These are phyloP conservation scores for Theodoxus fluviatilis DNA, from an alignment of 2,888 invertebrate species.

Conservation along the genomic window DNA sequence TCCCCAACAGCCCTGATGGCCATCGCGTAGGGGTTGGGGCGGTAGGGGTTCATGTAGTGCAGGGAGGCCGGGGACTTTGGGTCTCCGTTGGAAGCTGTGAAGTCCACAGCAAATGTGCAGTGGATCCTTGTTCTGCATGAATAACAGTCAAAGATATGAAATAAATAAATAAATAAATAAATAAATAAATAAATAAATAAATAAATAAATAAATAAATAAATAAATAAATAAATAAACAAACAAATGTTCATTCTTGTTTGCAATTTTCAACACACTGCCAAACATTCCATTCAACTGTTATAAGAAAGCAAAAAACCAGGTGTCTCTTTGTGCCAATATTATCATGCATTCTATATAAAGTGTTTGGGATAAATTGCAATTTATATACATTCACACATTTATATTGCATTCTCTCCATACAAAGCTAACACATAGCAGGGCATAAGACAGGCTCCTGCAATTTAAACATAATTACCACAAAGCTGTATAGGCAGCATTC, in stretches of 20 bases:
- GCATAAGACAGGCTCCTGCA: no score
- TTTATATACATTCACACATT: no score
- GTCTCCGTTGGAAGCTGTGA: conserved; percentile 68
- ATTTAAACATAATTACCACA: no score
- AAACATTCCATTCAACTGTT: neutral
- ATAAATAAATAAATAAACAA: no score
- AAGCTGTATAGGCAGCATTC: no score
- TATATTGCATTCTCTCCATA: no score
- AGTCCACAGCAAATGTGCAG: conserved; percentile 68
- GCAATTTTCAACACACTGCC: no score
- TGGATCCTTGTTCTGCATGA: conserved; percentile 65
- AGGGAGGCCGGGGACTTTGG: conserved; percentile 65
- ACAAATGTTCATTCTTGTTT: no score
- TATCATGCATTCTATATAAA: no score
- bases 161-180: neutral
- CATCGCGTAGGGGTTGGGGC: conserved; percentile 68
- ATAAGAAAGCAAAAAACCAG: neutral
- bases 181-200: neutral
- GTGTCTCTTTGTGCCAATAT: no score
- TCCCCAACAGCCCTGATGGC: conserved; percentile 67
- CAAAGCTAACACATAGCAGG: no score
- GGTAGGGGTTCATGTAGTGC: conserved; percentile 66
- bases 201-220: neutral
- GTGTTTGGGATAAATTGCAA: no score
- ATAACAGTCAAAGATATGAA: conserved; percentile 4